Conservation (phyloP, 2,888 invertebrate species). For the Scotopteryx bipunctaria region DNA sequence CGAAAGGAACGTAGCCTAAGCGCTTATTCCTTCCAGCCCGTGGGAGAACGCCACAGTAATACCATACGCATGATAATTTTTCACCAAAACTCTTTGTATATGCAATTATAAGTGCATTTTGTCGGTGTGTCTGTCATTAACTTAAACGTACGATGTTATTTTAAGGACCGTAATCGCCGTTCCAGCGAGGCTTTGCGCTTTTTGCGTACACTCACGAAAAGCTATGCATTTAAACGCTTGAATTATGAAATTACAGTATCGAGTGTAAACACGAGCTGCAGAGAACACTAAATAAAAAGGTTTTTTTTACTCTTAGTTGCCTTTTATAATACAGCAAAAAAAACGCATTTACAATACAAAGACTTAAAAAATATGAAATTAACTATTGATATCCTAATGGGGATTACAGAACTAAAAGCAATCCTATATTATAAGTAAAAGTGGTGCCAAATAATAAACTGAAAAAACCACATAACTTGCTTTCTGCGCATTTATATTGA, state of each 20-base stretch:
- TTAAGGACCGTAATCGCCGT: conserved; percentile 80
- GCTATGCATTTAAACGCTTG: conserved; percentile 83
- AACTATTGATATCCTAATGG: no score
- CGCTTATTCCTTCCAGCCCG: conserved; percentile 45
- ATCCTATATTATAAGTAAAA: no score
- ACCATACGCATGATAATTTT: conserved; percentile 74
- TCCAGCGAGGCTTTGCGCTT: conserved; percentile 69
- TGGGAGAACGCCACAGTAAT: conserved; percentile 61
- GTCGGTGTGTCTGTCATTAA: conserved; percentile 82
- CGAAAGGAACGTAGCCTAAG: conserved; percentile 10
- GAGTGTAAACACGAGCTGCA: conserved; percentile 71
- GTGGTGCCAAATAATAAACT: no score
- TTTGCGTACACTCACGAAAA: conserved; percentile 74
- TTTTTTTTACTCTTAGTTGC: no score
- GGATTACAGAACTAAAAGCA: no score
- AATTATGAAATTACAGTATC: conserved; percentile 82
- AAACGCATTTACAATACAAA: no score
- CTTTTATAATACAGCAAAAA: no score
- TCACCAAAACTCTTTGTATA: conserved; percentile 80
- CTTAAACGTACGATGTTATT: conserved; percentile 83
- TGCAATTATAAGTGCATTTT: conserved; percentile 82
- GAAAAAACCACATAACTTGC: no score
- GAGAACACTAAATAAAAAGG: conserved; percentile 38
- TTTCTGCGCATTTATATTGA: no score
- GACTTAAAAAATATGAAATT: no score